phyloP scores from a whole-genome alignment of 2,888 invertebrate genomes.

The Diarsia brunnea region DNA sequence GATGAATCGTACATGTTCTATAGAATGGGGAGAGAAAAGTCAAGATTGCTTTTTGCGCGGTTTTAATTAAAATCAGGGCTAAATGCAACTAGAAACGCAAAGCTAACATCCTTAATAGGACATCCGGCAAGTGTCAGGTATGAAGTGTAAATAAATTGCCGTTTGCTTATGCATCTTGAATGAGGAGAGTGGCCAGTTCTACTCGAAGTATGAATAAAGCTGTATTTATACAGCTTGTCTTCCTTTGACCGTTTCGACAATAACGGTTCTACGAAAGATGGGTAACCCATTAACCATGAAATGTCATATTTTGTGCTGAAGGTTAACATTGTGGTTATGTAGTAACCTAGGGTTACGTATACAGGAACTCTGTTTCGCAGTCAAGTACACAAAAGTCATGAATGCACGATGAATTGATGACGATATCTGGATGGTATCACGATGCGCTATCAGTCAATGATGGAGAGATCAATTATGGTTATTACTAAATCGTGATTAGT shows the following conservation, averaged over 20 bases:
- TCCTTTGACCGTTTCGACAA: not conserved
- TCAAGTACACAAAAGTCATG: constrained; percentile 62
- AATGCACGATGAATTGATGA: constrained; percentile 37
- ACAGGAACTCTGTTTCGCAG: constrained; percentile 17
- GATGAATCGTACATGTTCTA: not conserved
- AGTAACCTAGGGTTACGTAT: constrained; percentile 15
- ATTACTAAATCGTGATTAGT: constrained; percentile 42
- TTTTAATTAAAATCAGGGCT: not conserved
- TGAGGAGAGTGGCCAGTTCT: not conserved
- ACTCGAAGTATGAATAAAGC: not conserved
- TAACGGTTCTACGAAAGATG: not conserved
- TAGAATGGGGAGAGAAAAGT: not conserved
- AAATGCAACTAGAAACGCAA: not conserved
- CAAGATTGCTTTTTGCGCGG: not conserved
- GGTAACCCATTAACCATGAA: not conserved
- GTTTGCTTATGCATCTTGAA: constrained; percentile 4
- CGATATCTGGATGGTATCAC: constrained; percentile 25
- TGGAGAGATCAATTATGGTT: constrained; percentile 27
- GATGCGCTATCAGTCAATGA: constrained; percentile 37
- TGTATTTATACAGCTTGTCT: not conserved
- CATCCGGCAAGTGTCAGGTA: not conserved
- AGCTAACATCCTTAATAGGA: constrained; percentile 3
- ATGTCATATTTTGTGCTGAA: constrained; percentile 2
- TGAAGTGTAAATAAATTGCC: not conserved
- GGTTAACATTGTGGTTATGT: constrained; percentile 25